Evolutionary conservation across 2,888 invertebrate species (phyloP).

Genomic region (Hermodice carunculata): DNA sequence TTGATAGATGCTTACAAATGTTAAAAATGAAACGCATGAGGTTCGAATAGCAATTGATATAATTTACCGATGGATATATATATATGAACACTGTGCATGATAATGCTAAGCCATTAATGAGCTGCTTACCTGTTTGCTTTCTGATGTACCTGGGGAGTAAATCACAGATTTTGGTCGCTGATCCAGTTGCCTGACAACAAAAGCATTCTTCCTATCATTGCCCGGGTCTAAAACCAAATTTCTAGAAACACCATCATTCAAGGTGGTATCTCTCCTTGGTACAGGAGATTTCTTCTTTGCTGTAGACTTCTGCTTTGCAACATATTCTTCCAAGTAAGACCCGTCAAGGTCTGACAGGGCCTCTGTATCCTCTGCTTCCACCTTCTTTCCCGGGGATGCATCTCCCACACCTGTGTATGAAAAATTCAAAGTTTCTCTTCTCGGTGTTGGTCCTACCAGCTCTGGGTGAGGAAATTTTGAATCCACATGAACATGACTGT

Average conservation of each 20-base stretch:
- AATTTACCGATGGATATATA: too few relatives aligned
- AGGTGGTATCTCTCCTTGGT: too few relatives aligned
- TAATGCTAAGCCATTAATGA: too few relatives aligned
- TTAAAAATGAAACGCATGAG: too few relatives aligned
- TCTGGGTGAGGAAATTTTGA: not conserved
- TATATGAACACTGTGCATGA: too few relatives aligned
- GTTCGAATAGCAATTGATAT: too few relatives aligned
- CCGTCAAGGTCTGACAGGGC: not conserved
- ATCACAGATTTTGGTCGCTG: slow-evolving; percentile 19
- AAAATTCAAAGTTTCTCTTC: slow-evolving; percentile 13
- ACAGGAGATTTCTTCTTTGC: too few relatives aligned
- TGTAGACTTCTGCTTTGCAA: too few relatives aligned
- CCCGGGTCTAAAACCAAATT: slow-evolving; percentile 13
- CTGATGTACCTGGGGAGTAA: not conserved
- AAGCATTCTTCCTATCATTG: slow-evolving; percentile 20
- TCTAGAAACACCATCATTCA: too few relatives aligned
- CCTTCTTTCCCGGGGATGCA: slow-evolving; percentile 1
- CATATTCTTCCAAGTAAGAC: not conserved
- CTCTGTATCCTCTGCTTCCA: not conserved
- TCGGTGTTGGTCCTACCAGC: not conserved
- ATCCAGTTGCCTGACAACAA: slow-evolving; percentile 4
- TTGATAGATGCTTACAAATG: too few relatives aligned
- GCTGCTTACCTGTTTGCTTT: not conserved
- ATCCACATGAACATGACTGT: slow-evolving; percentile 32
- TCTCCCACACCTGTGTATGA: slow-evolving; percentile 18